Evolutionary conservation across 2,888 invertebrate genomes (phyloP), one percentile per base, ranked within the genome.

Genomic region (Blomia tropicalis): DNA sequence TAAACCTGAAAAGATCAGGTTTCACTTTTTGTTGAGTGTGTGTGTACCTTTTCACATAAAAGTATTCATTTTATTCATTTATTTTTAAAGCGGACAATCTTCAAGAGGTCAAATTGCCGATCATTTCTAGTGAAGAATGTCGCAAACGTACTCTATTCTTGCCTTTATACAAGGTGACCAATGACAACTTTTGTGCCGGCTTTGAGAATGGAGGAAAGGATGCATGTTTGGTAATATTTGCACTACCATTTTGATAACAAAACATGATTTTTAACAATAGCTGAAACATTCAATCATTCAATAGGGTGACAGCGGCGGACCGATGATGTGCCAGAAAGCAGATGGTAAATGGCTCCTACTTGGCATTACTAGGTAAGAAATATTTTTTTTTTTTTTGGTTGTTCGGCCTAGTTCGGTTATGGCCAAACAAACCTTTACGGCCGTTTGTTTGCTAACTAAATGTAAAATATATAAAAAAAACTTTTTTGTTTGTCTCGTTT

Each of bases 151-250:
- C 85, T 25, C 74, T 84, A 0, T 81, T 84, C 69, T 75, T 85
- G 68, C 84, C 85, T 19, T 75, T 85, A 58, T 85, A 85, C 73
- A 80, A 81, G 69, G 81, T 85, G 63, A 85, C 85, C 0, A 83
- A 84, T 62, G 82, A 85, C 71, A 85, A 85, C 85, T 82, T 85
- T 74, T 86, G 86, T 71, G 85, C 85, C 58, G 86, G 85, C 23
- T 82, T 81, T 70, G 84, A 85, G 71, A 78, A 84, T 66, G 85
- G 85, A 54, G 85, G 85, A 0, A 77, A 84, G 43, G 86, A 86
- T 73, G 85, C 85, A 1, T 86, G 85, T 71, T 77, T 85, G 59
- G 86, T 85, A 0, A 62, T 64, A 58, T 23, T 51, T 41, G 36
- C 23, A 43, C 31, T 47, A 22, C 17, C 30, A 51, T 19, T 29